These are phyloP conservation scores for Pterophyllum scalare DNA, from an alignment of 2,113 vertebrate species.

Conservation along the genomic window DNA sequence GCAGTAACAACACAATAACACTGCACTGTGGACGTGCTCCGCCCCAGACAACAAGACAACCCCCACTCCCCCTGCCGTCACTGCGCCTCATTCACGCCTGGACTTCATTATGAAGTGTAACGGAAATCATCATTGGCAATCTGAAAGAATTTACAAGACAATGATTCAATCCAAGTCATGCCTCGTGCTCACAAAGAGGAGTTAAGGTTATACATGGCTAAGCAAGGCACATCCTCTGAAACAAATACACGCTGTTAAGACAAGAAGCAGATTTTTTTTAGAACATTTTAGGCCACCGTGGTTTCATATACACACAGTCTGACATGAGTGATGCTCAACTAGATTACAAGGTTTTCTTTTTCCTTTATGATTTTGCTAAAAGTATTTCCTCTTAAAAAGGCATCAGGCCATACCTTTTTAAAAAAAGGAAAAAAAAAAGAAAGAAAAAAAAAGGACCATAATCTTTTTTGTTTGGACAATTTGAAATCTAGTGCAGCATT, in stretches of 20 bases:
- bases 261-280: background rate
- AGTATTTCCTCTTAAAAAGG: background rate
- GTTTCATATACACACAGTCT: background rate
- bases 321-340: background rate
- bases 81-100: conserved; percentile 55
- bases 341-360: background rate
- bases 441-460: background rate
- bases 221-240: background rate
- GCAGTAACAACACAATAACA: conserved; percentile 47
- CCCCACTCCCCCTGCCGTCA: conserved; percentile 22
- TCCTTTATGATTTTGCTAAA: background rate
- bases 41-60: conserved; percentile 45
- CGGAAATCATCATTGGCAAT: conserved; percentile 62
- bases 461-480: conserved; percentile 1
- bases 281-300: background rate
- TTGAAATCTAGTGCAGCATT: background rate
- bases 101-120: conserved; percentile 67
- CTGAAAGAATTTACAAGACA: conserved; percentile 60
- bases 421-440: background rate
- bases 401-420: background rate
- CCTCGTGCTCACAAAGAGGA: conserved; percentile 33
- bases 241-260: background rate
- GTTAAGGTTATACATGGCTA: background rate
- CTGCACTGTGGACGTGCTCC: conserved; percentile 50
- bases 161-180: conserved; percentile 40